phyloP scores from a whole-genome alignment of 2,113 vertebrate genomes.

The Rattus norvegicus region GRCr8 NC_086023.1:113764001-113764500 shows the following conservation, averaged over 20 bases:
- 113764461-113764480: no score
- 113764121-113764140: constrained; percentile 55
- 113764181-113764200: neutral
- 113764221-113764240: neutral
- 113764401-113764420: neutral
- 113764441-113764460: neutral
- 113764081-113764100: neutral
- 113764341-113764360: neutral
- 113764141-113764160: neutral
- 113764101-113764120: constrained; percentile 58
- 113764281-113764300: neutral
- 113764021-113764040: neutral
- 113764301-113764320: neutral
- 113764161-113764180: constrained; percentile 39
- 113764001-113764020: constrained; percentile 44
- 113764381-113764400: neutral
- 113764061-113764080: constrained; percentile 40
- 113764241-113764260: neutral
- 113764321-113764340: neutral
- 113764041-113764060: constrained; percentile 11
- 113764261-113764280: neutral
- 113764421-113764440: neutral
- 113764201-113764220: neutral
- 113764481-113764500: no score
- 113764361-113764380: neutral